Evolutionary conservation across 2,797 vertebrate species (phyloP).

Genomic region (Anguilla obscura): DNA sequence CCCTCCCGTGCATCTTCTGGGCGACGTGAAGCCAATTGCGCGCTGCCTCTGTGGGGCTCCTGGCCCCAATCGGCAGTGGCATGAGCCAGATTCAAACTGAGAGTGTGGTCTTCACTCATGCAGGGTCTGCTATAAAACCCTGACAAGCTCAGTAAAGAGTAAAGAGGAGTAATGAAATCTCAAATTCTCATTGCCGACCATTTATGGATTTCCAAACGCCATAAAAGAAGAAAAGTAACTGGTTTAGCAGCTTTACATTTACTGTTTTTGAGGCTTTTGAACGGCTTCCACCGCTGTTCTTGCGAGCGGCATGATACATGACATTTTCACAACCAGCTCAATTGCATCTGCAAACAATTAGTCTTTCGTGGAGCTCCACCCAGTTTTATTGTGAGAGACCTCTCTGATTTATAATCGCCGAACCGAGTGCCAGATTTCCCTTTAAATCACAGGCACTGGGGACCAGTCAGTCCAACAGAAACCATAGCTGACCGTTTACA

Average conservation of each 20-base stretch:
- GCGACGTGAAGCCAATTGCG: no score
- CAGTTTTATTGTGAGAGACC: constrained; percentile 35
- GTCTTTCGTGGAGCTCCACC: constrained; percentile 16
- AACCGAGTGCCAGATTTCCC: constrained; percentile 13
- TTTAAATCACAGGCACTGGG: constrained; percentile 30
- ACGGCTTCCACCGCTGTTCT: constrained; percentile 28
- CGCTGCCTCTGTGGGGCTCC: no score
- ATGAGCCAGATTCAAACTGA: no score
- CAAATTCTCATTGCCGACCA: constrained; percentile 47
- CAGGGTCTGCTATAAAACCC: constrained; percentile 9
- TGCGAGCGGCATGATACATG: constrained; percentile 20
- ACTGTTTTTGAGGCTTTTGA: constrained; percentile 18
- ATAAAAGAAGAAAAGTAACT: not conserved
- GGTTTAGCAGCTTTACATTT: constrained; percentile 16
- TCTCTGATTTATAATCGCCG: not conserved
- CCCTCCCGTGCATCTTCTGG: no score
- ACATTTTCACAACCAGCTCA: constrained; percentile 34
- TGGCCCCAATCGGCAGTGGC: no score
- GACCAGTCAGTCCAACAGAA: constrained; percentile 23
- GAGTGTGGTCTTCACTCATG: not conserved
- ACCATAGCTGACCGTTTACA: constrained; percentile 5
- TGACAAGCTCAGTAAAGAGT: constrained; percentile 40
- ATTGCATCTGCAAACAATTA: constrained; percentile 41
- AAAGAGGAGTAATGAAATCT: constrained; percentile 52
- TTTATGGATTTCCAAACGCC: constrained; percentile 37